Conservation (phyloP, 2,888 invertebrate genomes). For the Protodeltote pygarga region DNA sequence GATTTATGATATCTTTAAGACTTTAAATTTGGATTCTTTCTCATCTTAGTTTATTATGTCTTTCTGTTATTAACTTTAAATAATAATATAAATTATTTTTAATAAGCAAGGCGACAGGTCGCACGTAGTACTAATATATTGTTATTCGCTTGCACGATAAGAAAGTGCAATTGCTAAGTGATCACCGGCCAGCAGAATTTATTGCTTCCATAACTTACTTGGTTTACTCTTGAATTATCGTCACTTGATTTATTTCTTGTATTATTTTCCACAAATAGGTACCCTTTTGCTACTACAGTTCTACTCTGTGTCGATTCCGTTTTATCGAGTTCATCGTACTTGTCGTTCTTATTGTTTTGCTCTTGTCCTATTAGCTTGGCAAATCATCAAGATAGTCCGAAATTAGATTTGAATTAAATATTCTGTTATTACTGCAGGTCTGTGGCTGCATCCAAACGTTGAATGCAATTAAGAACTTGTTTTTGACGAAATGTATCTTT, state of each 20-base stretch:
- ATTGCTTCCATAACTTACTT: conserved; percentile 57
- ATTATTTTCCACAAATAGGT: conserved; percentile 50
- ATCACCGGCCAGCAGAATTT: conserved; percentile 52
- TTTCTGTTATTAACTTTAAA: conserved; percentile 12
- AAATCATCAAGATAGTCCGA: conserved; percentile 59
- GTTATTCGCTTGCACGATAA: conserved; percentile 43
- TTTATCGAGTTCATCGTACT: conserved; percentile 61
- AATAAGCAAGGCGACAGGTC: conserved; percentile 21
- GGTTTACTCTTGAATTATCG: conserved; percentile 52
- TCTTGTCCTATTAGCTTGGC: conserved; percentile 59
- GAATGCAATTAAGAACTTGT: conserved; percentile 14
- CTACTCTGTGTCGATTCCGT: conserved; percentile 30
- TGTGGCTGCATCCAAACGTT: conserved; percentile 25
- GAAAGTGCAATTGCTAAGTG: conserved; percentile 52
- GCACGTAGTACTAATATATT: conserved; percentile 20
- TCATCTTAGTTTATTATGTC: conserved; percentile 5
- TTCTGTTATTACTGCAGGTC: conserved; percentile 41
- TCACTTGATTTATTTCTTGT: conserved; percentile 51
- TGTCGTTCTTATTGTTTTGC: conserved; percentile 53
- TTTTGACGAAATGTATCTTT: conserved; percentile 28
- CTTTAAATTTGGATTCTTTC: too few relatives aligned
- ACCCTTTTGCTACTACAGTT: conserved; percentile 39
- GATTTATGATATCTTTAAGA: conserved; percentile 12
- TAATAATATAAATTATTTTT: conserved; percentile 4
- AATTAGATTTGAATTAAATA: conserved; percentile 55